Percentiles rank a stretch among this genome's conserved stretches.
phyloP scores from a whole-genome alignment of 2,797 vertebrate genomes.

The Eulemur coronatus region DNA sequence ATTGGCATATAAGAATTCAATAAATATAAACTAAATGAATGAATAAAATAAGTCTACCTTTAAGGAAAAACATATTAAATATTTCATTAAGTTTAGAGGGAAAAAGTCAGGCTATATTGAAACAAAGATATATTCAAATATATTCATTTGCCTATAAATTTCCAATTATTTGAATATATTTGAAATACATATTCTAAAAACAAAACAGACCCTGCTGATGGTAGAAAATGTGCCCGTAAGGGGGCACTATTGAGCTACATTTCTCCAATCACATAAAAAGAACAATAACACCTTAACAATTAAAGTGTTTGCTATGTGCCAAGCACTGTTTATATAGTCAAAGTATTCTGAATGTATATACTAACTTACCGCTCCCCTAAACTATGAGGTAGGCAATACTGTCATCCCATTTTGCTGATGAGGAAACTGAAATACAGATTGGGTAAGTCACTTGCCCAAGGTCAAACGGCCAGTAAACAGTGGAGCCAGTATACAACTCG shows the following conservation, averaged over 20 bases:
- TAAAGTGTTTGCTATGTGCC: not conserved
- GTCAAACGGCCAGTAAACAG: not conserved
- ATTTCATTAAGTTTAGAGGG: not conserved
- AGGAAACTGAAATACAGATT: not conserved
- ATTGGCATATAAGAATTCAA: not conserved
- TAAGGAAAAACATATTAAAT: not conserved
- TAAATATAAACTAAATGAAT: not conserved
- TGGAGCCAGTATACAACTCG: not conserved
- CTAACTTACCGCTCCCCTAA: not conserved
- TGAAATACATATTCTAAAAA: slow-evolving; percentile 12
- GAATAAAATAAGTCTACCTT: not conserved
- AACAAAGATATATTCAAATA: not conserved
- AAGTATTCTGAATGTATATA: not conserved
- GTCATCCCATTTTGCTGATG: not conserved
- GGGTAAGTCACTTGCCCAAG: not conserved
- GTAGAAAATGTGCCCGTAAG: slow-evolving; percentile 74
- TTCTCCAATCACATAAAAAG: slow-evolving; percentile 34
- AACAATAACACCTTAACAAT: not conserved
- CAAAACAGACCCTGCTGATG: not conserved
- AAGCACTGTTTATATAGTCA: not conserved
- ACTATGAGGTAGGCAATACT: not conserved
- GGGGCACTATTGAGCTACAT: slow-evolving; percentile 80
- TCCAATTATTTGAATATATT: not conserved
- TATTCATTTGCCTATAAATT: not conserved
- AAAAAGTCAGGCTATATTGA: not conserved